These are phyloP conservation scores for Barypeithes pellucidus DNA, from an alignment of 2,888 invertebrate species.

Conservation along the genomic window DNA sequence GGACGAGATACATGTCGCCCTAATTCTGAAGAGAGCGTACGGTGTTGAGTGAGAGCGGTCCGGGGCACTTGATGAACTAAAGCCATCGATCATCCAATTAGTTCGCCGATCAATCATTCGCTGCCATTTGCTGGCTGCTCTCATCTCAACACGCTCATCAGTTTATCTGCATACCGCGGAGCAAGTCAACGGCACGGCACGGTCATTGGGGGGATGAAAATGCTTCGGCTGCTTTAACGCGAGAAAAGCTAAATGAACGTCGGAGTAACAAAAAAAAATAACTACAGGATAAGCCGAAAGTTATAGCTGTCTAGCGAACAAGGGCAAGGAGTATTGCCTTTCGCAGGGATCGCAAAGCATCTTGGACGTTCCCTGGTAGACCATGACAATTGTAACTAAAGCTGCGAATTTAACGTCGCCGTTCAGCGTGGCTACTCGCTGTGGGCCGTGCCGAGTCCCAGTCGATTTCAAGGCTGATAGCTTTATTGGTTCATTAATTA, in stretches of 20 bases:
- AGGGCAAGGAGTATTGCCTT: too few relatives aligned
- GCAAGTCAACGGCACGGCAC: constrained; percentile 53
- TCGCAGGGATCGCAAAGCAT: too few relatives aligned
- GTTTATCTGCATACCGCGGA: constrained; percentile 69
- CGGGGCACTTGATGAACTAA: constrained; percentile 70
- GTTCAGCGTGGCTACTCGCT: too few relatives aligned
- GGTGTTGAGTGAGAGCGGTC: constrained; percentile 61
- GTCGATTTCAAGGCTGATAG: too few relatives aligned
- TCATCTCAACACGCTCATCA: constrained; percentile 50
- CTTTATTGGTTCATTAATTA: too few relatives aligned
- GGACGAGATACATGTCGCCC: constrained; percentile 59
- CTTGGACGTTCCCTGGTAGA: too few relatives aligned
- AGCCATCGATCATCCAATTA: constrained; percentile 88
- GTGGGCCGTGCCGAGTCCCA: too few relatives aligned
- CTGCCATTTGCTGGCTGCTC: constrained; percentile 70
- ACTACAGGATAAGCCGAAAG: not conserved
- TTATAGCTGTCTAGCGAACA: too few relatives aligned
- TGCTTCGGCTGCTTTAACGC: constrained; percentile 10
- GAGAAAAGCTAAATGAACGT: not conserved
- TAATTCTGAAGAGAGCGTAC: constrained; percentile 59
- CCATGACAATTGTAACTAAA: too few relatives aligned
- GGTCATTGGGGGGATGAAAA: constrained; percentile 50
- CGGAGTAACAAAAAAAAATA: not conserved
- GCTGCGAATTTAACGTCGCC: too few relatives aligned
- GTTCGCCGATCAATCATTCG: constrained; percentile 81